A percentile compares a stretch with the other conserved stretches of the same genome.
Evolutionary conservation across 2,888 invertebrate species (phyloP).

Genomic region (Heliconius sara): DNA sequence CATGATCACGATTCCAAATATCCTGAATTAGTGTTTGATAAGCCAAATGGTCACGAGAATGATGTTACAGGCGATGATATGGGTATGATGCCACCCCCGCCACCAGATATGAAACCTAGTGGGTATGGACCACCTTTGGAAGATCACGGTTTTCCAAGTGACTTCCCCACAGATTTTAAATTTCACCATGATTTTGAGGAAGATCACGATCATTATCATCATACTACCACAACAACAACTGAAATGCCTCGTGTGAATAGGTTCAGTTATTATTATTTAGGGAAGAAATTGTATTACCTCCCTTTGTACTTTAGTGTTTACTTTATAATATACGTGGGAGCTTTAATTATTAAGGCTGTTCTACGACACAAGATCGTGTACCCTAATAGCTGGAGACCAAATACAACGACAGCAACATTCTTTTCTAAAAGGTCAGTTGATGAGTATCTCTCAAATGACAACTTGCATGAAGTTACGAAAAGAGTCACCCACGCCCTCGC

Average conservation of each 20-base stretch:
- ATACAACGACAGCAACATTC: slow-evolving; percentile 69
- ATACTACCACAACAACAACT: slow-evolving; percentile 69
- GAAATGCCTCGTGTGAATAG: slow-evolving; percentile 85
- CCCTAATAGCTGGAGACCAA: slow-evolving; percentile 82
- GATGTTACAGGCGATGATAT: slow-evolving; percentile 58
- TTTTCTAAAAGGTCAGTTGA: slow-evolving; percentile 75
- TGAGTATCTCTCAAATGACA: slow-evolving; percentile 77
- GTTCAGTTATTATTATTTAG: slow-evolving; percentile 90
- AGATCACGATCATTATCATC: slow-evolving; percentile 67
- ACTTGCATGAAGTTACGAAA: slow-evolving; percentile 77
- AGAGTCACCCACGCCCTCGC: slow-evolving; percentile 75
- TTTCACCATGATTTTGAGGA: slow-evolving; percentile 75
- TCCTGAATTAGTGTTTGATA: slow-evolving; percentile 69
- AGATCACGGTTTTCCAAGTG: slow-evolving; percentile 75
- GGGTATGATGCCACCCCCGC: slow-evolving; percentile 71
- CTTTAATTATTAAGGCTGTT: slow-evolving; percentile 88
- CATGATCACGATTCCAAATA: slow-evolving; percentile 63
- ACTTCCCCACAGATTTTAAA: slow-evolving; percentile 76
- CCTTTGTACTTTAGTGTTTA: slow-evolving; percentile 90
- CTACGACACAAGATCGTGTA: slow-evolving; percentile 88
- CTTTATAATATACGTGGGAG: slow-evolving; percentile 87
- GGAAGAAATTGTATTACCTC: slow-evolving; percentile 89
- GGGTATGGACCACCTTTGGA: slow-evolving; percentile 57
- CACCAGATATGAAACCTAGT: slow-evolving; percentile 58
- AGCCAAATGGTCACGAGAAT: slow-evolving; percentile 59